Percentiles rank a stretch among this genome's conserved stretches.
Evolutionary conservation across 2,888 invertebrate species (phyloP).

Genomic region (Coecobrya sp.): DNA sequence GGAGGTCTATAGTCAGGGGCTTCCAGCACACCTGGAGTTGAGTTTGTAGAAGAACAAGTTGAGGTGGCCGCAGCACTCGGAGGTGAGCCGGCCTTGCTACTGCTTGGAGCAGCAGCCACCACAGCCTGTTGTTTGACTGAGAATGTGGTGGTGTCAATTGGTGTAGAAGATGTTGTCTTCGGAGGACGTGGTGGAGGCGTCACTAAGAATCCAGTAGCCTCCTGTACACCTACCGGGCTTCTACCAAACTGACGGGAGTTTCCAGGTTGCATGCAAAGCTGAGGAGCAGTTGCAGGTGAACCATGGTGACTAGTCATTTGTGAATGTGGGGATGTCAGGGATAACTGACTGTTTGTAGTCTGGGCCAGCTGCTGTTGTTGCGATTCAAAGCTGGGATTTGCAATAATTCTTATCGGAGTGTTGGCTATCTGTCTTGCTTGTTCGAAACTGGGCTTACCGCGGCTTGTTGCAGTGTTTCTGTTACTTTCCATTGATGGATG

Average conservation of each 20-base stretch:
- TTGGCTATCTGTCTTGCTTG: slow-evolving; percentile 72
- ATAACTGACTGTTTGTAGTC: slow-evolving; percentile 71
- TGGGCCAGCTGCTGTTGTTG: slow-evolving; percentile 77
- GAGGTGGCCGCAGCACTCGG: slow-evolving; percentile 87
- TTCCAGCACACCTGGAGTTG: slow-evolving; percentile 71
- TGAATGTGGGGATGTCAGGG: slow-evolving; percentile 76
- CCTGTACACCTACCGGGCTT: slow-evolving; percentile 87
- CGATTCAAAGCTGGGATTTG: slow-evolving; percentile 86
- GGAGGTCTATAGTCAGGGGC: slow-evolving; percentile 93
- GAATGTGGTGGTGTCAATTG: slow-evolving; percentile 86
- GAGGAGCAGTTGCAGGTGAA: slow-evolving; percentile 61
- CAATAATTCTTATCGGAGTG: slow-evolving; percentile 86
- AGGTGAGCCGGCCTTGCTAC: slow-evolving; percentile 76
- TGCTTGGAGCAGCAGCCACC: slow-evolving; percentile 86
- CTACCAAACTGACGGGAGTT: slow-evolving; percentile 87
- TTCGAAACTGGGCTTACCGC: slow-evolving; percentile 77
- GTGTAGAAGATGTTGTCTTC: slow-evolving; percentile 77
- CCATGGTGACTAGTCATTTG: slow-evolving; percentile 78
- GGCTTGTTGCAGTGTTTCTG: slow-evolving; percentile 81
- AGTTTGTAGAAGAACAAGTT: slow-evolving; percentile 88
- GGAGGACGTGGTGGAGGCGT: slow-evolving; percentile 86
- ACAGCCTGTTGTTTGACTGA: slow-evolving; percentile 86
- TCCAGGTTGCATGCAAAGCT: slow-evolving; percentile 63
- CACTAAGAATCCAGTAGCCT: slow-evolving; percentile 82
- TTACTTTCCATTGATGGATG: slow-evolving; percentile 86